Evolutionary conservation across 2,888 invertebrate species (phyloP).

Genomic region (Cantharis flavilabris): DNA sequence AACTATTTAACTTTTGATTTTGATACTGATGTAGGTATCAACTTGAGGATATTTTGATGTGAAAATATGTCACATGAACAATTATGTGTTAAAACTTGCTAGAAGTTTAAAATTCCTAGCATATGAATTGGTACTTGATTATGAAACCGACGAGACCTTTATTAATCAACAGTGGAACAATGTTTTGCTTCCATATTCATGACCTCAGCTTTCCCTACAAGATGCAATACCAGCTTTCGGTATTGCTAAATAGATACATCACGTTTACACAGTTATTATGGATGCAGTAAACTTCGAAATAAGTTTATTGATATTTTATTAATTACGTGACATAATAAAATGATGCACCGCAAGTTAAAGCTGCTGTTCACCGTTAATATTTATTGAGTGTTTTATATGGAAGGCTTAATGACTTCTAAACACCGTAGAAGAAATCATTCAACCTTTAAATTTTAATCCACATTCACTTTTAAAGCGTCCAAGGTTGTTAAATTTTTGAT

Average conservation of each 20-base stretch:
- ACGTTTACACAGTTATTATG: not conserved
- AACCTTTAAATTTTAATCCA: constrained; percentile 26
- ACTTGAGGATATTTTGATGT: too few relatives aligned
- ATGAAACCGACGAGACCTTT: not conserved
- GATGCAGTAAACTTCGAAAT: not conserved
- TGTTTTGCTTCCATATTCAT: constrained; percentile 23
- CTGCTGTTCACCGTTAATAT: not conserved
- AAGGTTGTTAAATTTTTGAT: constrained; percentile 26
- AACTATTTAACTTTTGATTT: too few relatives aligned
- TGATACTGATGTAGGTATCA: too few relatives aligned
- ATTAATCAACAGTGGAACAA: not conserved
- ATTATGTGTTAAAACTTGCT: not conserved
- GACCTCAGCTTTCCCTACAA: constrained; percentile 22
- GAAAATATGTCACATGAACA: not conserved
- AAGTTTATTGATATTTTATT: not conserved
- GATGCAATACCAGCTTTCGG: constrained; percentile 14
- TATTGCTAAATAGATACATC: constrained; percentile 6
- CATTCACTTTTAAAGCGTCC: constrained; percentile 34
- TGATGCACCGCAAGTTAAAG: not conserved
- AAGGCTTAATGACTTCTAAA: not conserved
- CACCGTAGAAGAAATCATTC: constrained; percentile 16
- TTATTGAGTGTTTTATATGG: not conserved
- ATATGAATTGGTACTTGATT: not conserved
- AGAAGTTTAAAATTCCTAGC: not conserved
- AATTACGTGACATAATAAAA: not conserved